These are phyloP conservation scores for Anoplolepis gracilipes DNA, from an alignment of 1,140 invertebrate genomes.

Conservation along the genomic window DNA sequence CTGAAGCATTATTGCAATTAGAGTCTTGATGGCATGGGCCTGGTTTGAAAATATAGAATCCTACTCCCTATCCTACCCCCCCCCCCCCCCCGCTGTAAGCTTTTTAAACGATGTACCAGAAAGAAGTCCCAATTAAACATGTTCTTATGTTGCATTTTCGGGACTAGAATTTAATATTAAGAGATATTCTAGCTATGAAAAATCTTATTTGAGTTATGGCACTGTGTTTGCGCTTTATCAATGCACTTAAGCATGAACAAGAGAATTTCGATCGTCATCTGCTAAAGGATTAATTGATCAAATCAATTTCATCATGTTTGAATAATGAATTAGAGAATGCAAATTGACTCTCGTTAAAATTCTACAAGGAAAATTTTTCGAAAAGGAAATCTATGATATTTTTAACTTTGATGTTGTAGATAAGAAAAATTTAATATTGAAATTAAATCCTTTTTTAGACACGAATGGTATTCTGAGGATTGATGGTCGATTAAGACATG, in stretches of 20 bases:
- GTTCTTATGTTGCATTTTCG: too few relatives aligned
- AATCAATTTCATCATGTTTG: too few relatives aligned
- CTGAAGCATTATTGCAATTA: not conserved
- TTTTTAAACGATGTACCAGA: not conserved
- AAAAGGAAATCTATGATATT: too few relatives aligned
- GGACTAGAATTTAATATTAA: not conserved
- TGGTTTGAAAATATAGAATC: not conserved
- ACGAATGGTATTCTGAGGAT: not conserved
- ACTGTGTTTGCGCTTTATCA: not conserved
- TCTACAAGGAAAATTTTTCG: too few relatives aligned
- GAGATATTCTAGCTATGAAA: not conserved
- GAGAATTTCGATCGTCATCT: too few relatives aligned
- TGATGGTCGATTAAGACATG: not conserved
- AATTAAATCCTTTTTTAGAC: not conserved
- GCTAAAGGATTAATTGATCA: too few relatives aligned
- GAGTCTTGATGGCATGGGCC: not conserved
- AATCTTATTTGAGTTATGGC: not conserved
- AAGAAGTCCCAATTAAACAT: too few relatives aligned
- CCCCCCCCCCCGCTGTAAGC: not conserved
- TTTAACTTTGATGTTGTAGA: too few relatives aligned
- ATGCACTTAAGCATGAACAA: not conserved
- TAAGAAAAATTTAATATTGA: not conserved
- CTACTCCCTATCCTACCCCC: not conserved
- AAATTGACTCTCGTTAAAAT: too few relatives aligned
- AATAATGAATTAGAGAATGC: too few relatives aligned